These are phyloP conservation scores for Scaptodrosophila latifasciaeformis DNA, from an alignment of 2,888 invertebrate genomes.

Conservation along the genomic window DNA sequence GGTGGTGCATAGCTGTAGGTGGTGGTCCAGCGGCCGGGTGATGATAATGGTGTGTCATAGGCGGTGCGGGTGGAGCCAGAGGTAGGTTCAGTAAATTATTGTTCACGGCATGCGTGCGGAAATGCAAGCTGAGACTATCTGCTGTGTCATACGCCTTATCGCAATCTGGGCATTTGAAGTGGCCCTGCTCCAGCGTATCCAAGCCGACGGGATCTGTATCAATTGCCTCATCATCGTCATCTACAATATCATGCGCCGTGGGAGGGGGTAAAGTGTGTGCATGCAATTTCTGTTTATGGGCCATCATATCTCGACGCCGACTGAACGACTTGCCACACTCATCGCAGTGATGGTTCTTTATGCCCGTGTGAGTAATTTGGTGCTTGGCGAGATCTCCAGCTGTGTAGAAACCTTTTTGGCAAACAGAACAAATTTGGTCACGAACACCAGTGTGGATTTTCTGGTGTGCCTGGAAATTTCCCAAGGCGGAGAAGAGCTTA, in stretches of 20 bases:
- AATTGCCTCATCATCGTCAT: conserved; percentile 55
- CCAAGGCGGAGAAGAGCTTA: conserved; percentile 79
- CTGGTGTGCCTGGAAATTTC: conserved; percentile 80
- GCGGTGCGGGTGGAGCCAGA: conserved; percentile 38
- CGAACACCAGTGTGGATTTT: conserved; percentile 80
- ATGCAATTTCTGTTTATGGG: conserved; percentile 74
- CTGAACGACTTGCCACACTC: conserved; percentile 78
- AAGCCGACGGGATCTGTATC: conserved; percentile 53
- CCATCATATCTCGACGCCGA: conserved; percentile 78
- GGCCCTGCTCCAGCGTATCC: conserved; percentile 50
- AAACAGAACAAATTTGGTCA: conserved; percentile 79
- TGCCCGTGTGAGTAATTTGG: conserved; percentile 78
- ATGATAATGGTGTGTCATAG: conserved; percentile 1
- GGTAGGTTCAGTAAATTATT: conserved; percentile 63
- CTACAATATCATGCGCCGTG: conserved; percentile 59
- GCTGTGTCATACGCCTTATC: conserved; percentile 73
- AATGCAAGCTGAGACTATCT: conserved; percentile 71
- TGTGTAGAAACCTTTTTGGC: conserved; percentile 79
- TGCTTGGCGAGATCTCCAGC: conserved; percentile 79
- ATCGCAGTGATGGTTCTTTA: conserved; percentile 79
- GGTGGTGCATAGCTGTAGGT: conserved; percentile 47
- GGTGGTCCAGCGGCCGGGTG: conserved; percentile 38
- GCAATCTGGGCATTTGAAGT: conserved; percentile 74
- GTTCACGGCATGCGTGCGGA: conserved; percentile 70
- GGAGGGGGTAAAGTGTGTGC: conserved; percentile 53